These are phyloP conservation scores for Pygocentrus nattereri DNA, from an alignment of 2,797 vertebrate genomes.

Conservation along the genomic window DNA sequence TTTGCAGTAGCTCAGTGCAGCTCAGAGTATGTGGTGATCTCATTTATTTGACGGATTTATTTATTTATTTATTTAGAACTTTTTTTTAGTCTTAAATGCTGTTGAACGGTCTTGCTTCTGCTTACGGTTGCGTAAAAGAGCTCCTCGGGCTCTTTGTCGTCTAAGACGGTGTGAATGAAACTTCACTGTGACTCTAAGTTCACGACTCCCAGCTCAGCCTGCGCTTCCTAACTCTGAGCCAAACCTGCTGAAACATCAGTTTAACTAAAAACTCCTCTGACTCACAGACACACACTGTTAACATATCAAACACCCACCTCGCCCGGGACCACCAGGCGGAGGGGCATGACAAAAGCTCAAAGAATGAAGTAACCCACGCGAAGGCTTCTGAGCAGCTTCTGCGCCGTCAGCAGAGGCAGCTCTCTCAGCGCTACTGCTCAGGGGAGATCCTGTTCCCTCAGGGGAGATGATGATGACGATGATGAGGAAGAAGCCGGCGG, in stretches of 20 bases:
- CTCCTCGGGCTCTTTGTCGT: neutral
- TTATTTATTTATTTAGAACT: too few species aligned
- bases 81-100: neutral
- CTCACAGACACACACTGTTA: neutral
- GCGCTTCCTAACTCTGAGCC: neutral
- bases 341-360: neutral
- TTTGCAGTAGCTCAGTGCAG: too few species aligned
- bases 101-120: neutral
- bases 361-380: neutral
- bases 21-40: neutral
- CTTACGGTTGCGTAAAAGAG: neutral
- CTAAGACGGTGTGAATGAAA: neutral
- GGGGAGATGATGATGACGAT: neutral
- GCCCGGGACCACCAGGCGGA: neutral
- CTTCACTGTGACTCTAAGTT: conserved; percentile 69
- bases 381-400: too few species aligned
- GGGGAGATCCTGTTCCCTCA: neutral
- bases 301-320: neutral
- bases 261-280: neutral
- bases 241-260: conserved; percentile 7
- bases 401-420: conserved; percentile 5
- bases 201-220: neutral
- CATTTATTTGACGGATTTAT: neutral
- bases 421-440: neutral
- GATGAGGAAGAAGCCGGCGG: neutral